These are phyloP conservation scores for Halesus radiatus DNA, from an alignment of 1,140 invertebrate species.

Conservation along the genomic window DNA sequence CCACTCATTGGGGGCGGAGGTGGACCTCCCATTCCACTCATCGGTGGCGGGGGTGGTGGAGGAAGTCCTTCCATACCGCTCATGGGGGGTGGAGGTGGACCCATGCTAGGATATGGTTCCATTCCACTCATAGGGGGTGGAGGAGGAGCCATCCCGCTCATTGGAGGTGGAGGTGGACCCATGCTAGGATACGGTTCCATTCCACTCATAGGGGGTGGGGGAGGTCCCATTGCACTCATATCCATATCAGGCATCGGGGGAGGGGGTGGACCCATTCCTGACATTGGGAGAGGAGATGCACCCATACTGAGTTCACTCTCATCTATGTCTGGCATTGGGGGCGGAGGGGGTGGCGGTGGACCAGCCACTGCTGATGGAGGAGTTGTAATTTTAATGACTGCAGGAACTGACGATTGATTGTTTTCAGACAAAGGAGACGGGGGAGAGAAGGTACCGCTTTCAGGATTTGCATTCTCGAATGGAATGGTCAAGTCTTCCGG, in stretches of 20 bases:
- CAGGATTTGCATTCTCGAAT: neutral
- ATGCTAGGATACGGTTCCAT: too few species aligned
- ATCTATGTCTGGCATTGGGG: constrained; percentile 37
- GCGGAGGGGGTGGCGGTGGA: constrained; percentile 50
- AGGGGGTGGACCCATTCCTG: constrained; percentile 27
- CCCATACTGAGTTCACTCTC: neutral
- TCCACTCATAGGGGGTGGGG: neutral
- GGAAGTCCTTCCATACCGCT: constrained; percentile 69
- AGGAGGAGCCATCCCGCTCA: constrained; percentile 1
- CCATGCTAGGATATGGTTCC: too few species aligned
- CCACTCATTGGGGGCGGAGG: constrained; percentile 65
- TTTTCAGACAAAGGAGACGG: constrained; percentile 41
- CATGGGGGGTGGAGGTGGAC: constrained; percentile 60
- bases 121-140: constrained; percentile 36
- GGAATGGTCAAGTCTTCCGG: constrained; percentile 32
- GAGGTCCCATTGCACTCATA: neutral
- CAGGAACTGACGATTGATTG: neutral
- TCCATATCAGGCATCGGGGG: constrained; percentile 36
- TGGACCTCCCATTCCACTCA: constrained; percentile 51
- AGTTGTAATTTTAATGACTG: neutral
- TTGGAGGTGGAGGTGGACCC: constrained; percentile 5
- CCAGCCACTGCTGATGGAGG: neutral
- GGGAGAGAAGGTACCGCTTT: constrained; percentile 23
- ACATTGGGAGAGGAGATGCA: neutral
- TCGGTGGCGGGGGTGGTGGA: constrained; percentile 72